phyloP scores from a whole-genome alignment of 2,888 invertebrate species.

The Pollenia griseotomentosa region DNA sequence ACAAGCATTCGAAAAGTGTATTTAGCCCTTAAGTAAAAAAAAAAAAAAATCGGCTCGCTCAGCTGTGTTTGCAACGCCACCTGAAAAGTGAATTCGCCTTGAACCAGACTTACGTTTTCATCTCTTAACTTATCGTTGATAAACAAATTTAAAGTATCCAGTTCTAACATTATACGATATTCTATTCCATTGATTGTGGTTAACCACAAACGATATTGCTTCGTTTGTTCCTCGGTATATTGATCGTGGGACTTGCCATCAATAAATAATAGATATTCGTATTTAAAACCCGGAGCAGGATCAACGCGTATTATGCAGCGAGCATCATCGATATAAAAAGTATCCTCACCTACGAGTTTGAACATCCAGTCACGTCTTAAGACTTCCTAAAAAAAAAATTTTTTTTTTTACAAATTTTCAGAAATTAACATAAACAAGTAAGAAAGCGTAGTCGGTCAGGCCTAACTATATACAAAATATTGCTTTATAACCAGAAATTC shows the following conservation, averaged over 20 bases:
- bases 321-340: slow-evolving; percentile 88
- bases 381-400: slow-evolving; percentile 86
- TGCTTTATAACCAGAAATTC: too few relatives aligned
- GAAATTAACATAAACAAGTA: too few relatives aligned
- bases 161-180: slow-evolving; percentile 89
- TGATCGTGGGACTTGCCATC: slow-evolving; percentile 92
- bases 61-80: too few relatives aligned
- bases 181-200: slow-evolving; percentile 85
- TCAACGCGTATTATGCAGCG: slow-evolving; percentile 85
- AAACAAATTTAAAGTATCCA: slow-evolving; percentile 83
- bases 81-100: too few relatives aligned
- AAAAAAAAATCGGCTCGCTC: too few relatives aligned
- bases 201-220: slow-evolving; percentile 91
- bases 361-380: slow-evolving; percentile 95
- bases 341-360: slow-evolving; percentile 93
- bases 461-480: too few relatives aligned
- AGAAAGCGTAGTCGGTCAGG: too few relatives aligned
- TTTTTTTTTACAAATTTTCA: neutral
- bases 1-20: too few relatives aligned
- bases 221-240: slow-evolving; percentile 92
- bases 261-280: slow-evolving; percentile 92
- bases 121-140: slow-evolving; percentile 82
- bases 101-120: slow-evolving; percentile 78
- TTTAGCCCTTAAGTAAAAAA: too few relatives aligned
- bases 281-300: slow-evolving; percentile 90